Base-by-base conservation (phyloP, 2,113 vertebrate genomes). In the Synodontis membranacea region DNA sequence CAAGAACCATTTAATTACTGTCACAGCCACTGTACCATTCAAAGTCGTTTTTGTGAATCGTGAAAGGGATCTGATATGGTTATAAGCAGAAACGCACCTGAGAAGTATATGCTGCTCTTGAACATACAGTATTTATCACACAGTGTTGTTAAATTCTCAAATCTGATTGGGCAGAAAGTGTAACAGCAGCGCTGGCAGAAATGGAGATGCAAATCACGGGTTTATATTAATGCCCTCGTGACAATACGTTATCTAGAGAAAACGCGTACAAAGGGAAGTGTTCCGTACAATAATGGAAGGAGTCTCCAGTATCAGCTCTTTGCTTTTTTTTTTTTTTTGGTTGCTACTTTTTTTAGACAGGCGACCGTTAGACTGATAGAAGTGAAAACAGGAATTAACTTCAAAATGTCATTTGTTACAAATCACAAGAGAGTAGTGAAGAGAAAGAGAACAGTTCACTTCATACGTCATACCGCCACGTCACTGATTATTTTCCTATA, bases 401-500 rank as follows among this genome's bases (percentile, higher is more conserved):
- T 12, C 19, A 8, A 50, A 25, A 58, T 58, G 56, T 25, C 11
- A 2, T n/a, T 28, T 3, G 28, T 62, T 62, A 70, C 7, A 9
- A 42, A 42, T 21, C 19, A 70, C 1, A n/a, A n/a, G 5, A 3
- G 9, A 39, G 31, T 2, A 66, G 39, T 46, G 25, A 46, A 46
- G 2, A 31, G 5, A n/a, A 8, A 8, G 25, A 48, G 14, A 46
- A 23, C 17, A 14, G 23, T 28, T 44, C 39, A 42, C 39, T 15
- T n/a, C 25, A 15, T n/a, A n/a, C n/a, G n/a, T 46, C 17, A 10
- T 23, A 0, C 21, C 8, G 12, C 74, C n/a, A 25, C 2, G 1
- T 25, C 23, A 76, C 74, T 76, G 74, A 78, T 78, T 78, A 78
- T 78, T 52, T 78, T 52, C 46, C 46, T 10, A 52, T 10, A 52